Conservation (phyloP, 2,888 invertebrate genomes). For the Drosophila greeni region DNA sequence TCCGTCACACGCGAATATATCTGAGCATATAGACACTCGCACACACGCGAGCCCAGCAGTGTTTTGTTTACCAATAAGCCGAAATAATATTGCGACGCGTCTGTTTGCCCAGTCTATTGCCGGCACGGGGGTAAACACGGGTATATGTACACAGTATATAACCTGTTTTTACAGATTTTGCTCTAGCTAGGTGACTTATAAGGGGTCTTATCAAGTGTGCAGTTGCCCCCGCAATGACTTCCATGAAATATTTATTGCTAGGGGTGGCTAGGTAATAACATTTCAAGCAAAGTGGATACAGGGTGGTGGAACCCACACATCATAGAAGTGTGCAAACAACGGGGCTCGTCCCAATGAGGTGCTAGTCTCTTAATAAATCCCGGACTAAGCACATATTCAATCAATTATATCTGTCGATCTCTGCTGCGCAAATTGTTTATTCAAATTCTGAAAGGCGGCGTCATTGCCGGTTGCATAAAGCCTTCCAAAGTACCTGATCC, state of each 20-base stretch:
- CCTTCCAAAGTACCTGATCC: constrained; percentile 5
- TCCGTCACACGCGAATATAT: neutral
- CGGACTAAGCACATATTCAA: constrained; percentile 4
- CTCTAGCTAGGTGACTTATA: constrained; percentile 3
- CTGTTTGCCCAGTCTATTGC: constrained; percentile 36
- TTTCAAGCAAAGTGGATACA: neutral
- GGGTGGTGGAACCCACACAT: neutral
- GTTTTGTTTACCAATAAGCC: constrained; percentile 56
- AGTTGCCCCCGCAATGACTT: neutral
- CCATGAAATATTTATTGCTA: neutral
- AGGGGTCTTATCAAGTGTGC: constrained; percentile 5
- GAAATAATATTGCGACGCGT: constrained; percentile 37
- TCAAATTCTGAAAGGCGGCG: constrained; percentile 6
- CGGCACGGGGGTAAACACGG: constrained; percentile 44
- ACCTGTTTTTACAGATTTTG: constrained; percentile 57
- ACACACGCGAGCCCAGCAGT: constrained; percentile 1
- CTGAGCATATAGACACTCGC: neutral
- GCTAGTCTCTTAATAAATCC: constrained; percentile 1
- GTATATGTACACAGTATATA: constrained; percentile 25
- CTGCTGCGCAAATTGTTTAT: constrained; percentile 59
- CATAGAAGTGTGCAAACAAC: constrained; percentile 6
- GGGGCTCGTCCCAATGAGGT: constrained; percentile 11
- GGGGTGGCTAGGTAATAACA: neutral
- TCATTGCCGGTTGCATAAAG: constrained; percentile 20
- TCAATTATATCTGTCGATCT: constrained; percentile 29